Conservation (phyloP, 1,140 invertebrate genomes). For the Sinella curviseta region DNA sequence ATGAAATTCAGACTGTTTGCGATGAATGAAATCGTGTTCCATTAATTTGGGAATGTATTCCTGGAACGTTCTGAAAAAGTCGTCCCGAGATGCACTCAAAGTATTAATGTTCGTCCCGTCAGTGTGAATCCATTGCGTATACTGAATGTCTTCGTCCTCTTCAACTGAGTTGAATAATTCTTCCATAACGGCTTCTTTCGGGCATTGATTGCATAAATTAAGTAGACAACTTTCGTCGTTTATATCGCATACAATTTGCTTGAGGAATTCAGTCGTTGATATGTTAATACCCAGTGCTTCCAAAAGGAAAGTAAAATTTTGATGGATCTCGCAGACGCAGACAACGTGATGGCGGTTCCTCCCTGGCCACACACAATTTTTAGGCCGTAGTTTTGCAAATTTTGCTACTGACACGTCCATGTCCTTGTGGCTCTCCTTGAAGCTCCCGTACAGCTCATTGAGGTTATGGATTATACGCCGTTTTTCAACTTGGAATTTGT, state of each 20-base stretch:
- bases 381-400: conserved; percentile 38
- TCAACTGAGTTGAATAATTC: background rate
- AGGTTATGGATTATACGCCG: conserved; percentile 49
- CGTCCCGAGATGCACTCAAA: background rate
- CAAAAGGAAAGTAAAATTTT: conserved; percentile 50
- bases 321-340: conserved; percentile 45
- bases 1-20: background rate
- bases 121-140: background rate
- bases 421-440: conserved; percentile 45
- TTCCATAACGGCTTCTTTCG: background rate
- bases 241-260: background rate
- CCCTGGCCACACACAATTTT: conserved; percentile 46
- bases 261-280: background rate
- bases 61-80: background rate
- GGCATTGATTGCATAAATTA: background rate
- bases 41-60: background rate
- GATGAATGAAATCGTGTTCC: background rate
- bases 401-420: conserved; percentile 32
- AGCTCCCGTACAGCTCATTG: conserved; percentile 45
- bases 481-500: conserved; percentile 45
- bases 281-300: background rate
- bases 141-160: background rate
- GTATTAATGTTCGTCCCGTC: conserved; percentile 1
- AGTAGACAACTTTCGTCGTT: background rate
- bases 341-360: conserved; percentile 50